Percentiles rank a stretch among this genome's conserved stretches.
These are phyloP conservation scores for Pomacea maculata DNA, from an alignment of 1,140 invertebrate genomes.

Conservation along the genomic window DNA sequence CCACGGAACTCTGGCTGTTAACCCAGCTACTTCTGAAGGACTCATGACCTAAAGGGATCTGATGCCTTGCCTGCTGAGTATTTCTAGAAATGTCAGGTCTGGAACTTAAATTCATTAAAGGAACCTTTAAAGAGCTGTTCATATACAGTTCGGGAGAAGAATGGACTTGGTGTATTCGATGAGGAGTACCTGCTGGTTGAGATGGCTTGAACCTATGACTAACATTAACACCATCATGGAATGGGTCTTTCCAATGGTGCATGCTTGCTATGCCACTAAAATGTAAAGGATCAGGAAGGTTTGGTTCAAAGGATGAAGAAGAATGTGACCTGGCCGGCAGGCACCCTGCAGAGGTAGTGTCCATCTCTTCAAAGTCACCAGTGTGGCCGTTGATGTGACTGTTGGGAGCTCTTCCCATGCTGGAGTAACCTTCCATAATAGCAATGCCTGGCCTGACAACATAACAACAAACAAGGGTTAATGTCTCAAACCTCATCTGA, in stretches of 20 bases:
- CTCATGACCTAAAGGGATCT: not conserved
- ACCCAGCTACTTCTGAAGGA: not conserved
- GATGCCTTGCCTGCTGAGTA: not conserved
- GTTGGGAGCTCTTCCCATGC: not conserved
- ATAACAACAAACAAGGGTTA: no score
- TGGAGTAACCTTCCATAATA: no score
- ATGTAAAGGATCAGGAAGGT: no score
- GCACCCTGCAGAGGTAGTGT: not conserved
- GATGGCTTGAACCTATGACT: not conserved
- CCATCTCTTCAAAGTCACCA: constrained; percentile 22
- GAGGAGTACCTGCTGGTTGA: not conserved
- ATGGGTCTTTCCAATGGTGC: no score
- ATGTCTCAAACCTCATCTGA: no score
- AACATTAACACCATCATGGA: not conserved
- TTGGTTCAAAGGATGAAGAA: not conserved
- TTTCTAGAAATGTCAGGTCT: constrained; percentile 3
- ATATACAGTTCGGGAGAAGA: not conserved
- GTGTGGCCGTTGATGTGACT: constrained; percentile 13
- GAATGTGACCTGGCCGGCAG: constrained; percentile 15
- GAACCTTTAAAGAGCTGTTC: not conserved
- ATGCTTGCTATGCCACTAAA: no score
- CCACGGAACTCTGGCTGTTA: not conserved
- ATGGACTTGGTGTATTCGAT: not conserved
- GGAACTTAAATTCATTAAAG: not conserved
- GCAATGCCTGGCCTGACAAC: no score